Evolutionary conservation across 1,140 invertebrate species (phyloP), one percentile per base, ranked within the genome.

Genomic region (Monochamus saltuarius): DNA sequence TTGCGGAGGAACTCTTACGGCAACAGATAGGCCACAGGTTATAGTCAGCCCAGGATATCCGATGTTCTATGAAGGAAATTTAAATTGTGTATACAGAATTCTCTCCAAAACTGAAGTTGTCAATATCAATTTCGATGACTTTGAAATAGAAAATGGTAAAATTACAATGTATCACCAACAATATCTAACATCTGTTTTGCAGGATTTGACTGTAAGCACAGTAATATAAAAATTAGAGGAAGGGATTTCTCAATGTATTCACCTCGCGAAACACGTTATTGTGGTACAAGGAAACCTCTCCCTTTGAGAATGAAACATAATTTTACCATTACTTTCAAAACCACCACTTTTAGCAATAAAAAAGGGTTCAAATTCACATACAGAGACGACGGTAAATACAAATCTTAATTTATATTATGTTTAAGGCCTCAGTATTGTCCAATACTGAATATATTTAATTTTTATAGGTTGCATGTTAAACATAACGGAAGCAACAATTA

Each of bases 21-120:
- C 83, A 4, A 84, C 78, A 0, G 66, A 73, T 0, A 74, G 71
- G 0, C 61, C 70, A 8, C 83, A 86, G 29, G 72, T 76, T 19
- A 80, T 95, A 34, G 75, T 78, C 16, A 93, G 91, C 52, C 93
- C 93, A 0, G 84, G 85, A 10, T 94, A 85, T 77, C 88, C 89
- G 0, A 56, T 70, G 0, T 52, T 62, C 29, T 95, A 94, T 73
- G 69, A 65, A 0, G 70, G 77, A 34, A 81, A 83, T 60, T 70
- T 88, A 0, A 59, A 78, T 19, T 95, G 93, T 73, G 84, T 83
- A 59, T 95, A 91, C 66, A 83, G 82, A 11, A 82, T 92, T 16
- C 37, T 36, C n/a, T 11, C 37, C 7, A 45, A 49, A 45, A 22
- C 17, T 9, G 13, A 49, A 34, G 36, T 57, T 37, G 19, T 65